These are phyloP conservation scores for Halictus rubicundus DNA, from an alignment of 1,140 invertebrate species.

Conservation along the genomic window DNA sequence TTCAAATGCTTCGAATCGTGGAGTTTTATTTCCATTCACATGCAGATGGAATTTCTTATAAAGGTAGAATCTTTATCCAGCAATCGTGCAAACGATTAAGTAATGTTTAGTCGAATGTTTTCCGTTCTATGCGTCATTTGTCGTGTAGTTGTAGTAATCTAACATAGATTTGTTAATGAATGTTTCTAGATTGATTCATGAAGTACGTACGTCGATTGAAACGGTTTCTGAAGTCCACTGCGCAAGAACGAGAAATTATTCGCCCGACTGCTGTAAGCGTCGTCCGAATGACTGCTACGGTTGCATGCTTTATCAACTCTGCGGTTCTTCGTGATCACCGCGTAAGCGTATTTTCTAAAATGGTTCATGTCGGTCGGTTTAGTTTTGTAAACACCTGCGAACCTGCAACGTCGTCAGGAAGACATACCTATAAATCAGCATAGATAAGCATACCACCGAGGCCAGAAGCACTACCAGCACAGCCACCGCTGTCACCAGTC, in stretches of 20 bases:
- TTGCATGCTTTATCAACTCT: slow-evolving; percentile 70
- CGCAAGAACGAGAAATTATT: slow-evolving; percentile 78
- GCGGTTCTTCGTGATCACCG: slow-evolving; percentile 74
- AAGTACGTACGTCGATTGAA: slow-evolving; percentile 69
- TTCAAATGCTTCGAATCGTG: too few species aligned
- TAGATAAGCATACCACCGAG: slow-evolving; percentile 83
- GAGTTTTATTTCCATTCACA: too few species aligned
- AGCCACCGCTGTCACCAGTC: slow-evolving; percentile 86
- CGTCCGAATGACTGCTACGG: slow-evolving; percentile 67
- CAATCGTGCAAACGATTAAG: too few species aligned
- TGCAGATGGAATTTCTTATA: too few species aligned
- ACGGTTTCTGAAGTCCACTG: slow-evolving; percentile 74
- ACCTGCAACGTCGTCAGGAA: background rate
- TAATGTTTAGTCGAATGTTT: too few species aligned
- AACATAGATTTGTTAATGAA: too few species aligned
- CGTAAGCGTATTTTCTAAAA: slow-evolving; percentile 76
- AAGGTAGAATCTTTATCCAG: too few species aligned
- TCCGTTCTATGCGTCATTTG: too few species aligned
- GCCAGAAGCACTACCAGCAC: slow-evolving; percentile 86
- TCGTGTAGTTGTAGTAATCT: too few species aligned
- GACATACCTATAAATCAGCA: slow-evolving; percentile 85
- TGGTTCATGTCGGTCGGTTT: slow-evolving; percentile 7
- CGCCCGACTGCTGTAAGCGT: slow-evolving; percentile 68
- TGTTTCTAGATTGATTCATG: too few species aligned
- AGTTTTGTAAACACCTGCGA: background rate